Conservation (phyloP, 2,113 vertebrate genomes). For the Ursus arctos region DNA sequence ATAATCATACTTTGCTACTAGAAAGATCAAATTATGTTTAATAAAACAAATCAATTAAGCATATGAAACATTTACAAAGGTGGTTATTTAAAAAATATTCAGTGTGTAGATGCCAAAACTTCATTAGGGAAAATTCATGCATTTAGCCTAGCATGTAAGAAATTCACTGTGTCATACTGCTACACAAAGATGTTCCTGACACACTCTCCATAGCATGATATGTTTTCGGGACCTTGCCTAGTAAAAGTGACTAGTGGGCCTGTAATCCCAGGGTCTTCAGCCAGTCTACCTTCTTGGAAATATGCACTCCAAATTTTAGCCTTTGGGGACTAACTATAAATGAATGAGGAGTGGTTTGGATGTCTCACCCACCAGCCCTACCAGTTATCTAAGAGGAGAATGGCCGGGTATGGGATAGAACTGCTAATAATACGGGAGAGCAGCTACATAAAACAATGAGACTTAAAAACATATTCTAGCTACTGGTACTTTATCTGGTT, state of each 20-base stretch:
- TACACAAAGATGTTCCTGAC: neutral
- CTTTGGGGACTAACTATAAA: neutral
- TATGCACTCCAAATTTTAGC: neutral
- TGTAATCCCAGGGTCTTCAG: neutral
- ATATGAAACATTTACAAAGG: constrained; percentile 20
- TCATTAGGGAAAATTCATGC: neutral
- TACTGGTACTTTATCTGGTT: neutral
- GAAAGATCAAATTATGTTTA: constrained; percentile 56
- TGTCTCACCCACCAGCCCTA: neutral
- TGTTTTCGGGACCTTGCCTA: neutral
- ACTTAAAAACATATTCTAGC: neutral
- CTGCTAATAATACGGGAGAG: neutral
- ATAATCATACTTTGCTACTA: constrained; percentile 40
- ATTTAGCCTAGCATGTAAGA: neutral
- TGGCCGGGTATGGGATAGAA: neutral
- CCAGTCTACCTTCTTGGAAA: neutral
- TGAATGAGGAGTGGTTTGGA: neutral
- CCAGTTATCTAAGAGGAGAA: neutral
- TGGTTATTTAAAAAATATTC: neutral
- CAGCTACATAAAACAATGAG: neutral
- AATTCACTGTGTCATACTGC: neutral
- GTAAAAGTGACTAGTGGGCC: neutral
- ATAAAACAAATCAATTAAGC: constrained; percentile 60
- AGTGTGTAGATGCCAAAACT: neutral
- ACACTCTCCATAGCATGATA: neutral